These are phyloP conservation scores for Bugula neritina DNA, from an alignment of 2,888 invertebrate species.

Conservation along the genomic window DNA sequence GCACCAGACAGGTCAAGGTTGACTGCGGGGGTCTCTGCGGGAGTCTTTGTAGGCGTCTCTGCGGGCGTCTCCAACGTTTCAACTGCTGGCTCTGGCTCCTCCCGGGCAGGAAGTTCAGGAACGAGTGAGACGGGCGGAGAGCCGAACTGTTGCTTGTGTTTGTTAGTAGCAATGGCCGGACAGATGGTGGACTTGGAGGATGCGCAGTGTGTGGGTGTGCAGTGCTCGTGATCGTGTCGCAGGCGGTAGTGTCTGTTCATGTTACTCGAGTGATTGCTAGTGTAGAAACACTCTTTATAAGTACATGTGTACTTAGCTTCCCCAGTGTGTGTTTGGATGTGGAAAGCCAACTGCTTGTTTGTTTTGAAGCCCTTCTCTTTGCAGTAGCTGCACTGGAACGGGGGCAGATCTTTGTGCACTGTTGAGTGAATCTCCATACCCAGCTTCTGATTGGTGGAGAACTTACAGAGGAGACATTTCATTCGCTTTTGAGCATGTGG, in stretches of 20 bases:
- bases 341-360: not conserved
- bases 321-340: not conserved
- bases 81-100: not conserved
- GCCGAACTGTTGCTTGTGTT: not conserved
- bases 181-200: not conserved
- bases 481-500: not conserved
- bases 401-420: not conserved
- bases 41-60: not conserved
- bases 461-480: constrained; percentile 1
- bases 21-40: not conserved
- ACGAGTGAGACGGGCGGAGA: not conserved
- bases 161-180: not conserved
- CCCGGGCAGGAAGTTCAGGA: not conserved
- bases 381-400: not conserved
- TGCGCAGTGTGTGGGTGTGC: not conserved
- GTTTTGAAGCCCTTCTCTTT: not conserved
- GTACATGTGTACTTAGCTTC: not conserved
- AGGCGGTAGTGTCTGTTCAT: not conserved
- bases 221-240: not conserved
- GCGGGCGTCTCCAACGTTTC: not conserved
- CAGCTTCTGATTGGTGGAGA: not conserved
- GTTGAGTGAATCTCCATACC: constrained; percentile 2
- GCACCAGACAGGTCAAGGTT: not conserved
- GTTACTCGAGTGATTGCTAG: not conserved
- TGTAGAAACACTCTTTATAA: not conserved